Percentiles rank a stretch among this genome's conserved stretches.
Evolutionary conservation across 2,113 vertebrate genomes (phyloP).

Genomic region (Strix aluco): DNA sequence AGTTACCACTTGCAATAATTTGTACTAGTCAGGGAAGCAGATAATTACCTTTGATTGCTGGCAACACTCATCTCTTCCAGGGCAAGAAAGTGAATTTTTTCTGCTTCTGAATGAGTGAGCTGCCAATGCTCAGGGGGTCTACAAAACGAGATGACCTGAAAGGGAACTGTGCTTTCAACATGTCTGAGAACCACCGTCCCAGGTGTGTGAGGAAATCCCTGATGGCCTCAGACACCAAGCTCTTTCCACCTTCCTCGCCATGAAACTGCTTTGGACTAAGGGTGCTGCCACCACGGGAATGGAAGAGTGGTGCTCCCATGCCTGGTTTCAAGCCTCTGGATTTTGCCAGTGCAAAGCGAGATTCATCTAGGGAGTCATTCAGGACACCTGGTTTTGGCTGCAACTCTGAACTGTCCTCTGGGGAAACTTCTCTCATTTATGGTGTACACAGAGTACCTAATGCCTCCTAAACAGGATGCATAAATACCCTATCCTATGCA

Average conservation of each 20-base stretch:
- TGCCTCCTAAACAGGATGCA: background rate
- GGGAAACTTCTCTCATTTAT: background rate
- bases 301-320: background rate
- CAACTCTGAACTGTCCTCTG: background rate
- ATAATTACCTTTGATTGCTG: slow-evolving; percentile 17
- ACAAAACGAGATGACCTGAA: background rate
- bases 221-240: background rate
- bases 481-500: background rate
- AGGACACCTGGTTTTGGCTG: background rate
- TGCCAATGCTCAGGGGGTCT: background rate
- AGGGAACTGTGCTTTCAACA: background rate
- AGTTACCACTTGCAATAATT: background rate
- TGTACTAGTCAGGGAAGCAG: background rate
- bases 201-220: background rate
- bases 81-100: background rate
- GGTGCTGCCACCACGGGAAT: background rate
- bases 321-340: background rate
- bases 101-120: background rate
- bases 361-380: background rate
- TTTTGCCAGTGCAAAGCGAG: background rate
- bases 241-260: fast-evolving
- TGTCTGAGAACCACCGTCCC: background rate
- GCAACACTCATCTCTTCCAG: background rate
- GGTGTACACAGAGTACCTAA: background rate
- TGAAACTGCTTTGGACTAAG: background rate